These are phyloP conservation scores for Microtus californicus DNA, from an alignment of 2,797 vertebrate species.

Conservation along the genomic window DNA sequence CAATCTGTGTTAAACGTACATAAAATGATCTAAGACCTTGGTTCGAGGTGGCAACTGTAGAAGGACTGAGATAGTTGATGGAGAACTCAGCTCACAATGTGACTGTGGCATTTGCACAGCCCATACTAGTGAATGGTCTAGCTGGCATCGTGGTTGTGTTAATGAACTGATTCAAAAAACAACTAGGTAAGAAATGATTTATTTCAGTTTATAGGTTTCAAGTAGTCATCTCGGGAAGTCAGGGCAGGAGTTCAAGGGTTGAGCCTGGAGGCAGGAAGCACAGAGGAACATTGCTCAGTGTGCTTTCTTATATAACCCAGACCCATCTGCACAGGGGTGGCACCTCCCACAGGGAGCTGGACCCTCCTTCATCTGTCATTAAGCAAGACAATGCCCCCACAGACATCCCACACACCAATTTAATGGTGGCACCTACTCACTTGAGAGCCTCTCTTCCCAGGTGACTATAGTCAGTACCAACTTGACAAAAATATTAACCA, in stretches of 20 bases:
- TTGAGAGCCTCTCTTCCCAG: not conserved
- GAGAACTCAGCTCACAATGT: not conserved
- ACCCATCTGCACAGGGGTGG: not conserved
- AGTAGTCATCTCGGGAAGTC: not conserved
- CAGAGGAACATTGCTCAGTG: not conserved
- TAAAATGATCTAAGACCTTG: slow-evolving; percentile 16
- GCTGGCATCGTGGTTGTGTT: not conserved
- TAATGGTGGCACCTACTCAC: not conserved
- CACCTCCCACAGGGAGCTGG: not conserved
- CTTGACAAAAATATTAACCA: not conserved
- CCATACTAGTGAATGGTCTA: not conserved
- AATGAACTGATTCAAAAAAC: not conserved
- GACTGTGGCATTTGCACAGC: not conserved
- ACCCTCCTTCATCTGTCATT: not conserved
- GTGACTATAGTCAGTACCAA: not conserved
- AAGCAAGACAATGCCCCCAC: not conserved
- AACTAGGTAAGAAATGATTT: not conserved
- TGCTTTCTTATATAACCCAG: not conserved
- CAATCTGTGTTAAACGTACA: not conserved
- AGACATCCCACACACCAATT: not conserved
- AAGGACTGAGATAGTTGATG: not conserved
- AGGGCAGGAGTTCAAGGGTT: not conserved
- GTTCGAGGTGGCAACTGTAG: not conserved
- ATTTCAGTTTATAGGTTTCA: not conserved
- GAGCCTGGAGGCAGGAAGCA: not conserved